Conservation (phyloP, 2,113 vertebrate species). For the Rhombomys opimus region DNA sequence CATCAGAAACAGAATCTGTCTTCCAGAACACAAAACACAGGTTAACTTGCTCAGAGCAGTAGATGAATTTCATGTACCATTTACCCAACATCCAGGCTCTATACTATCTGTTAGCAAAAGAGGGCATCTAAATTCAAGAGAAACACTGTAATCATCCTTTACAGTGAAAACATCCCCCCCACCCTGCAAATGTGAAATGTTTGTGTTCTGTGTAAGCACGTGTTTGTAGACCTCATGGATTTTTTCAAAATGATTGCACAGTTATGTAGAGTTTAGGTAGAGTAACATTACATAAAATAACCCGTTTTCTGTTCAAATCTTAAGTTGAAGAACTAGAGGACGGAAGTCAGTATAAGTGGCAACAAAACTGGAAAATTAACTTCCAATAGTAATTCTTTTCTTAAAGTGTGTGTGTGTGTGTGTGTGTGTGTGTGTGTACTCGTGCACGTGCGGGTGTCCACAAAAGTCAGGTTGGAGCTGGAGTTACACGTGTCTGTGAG, state of each 20-base stretch:
- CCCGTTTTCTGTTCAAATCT: not conserved
- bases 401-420: not conserved
- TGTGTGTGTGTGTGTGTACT: not conserved
- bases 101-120: not conserved
- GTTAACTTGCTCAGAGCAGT: not conserved
- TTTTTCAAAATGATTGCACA: not conserved
- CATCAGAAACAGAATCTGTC: not conserved
- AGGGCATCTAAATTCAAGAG: constrained; percentile 30
- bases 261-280: not conserved
- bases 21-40: not conserved
- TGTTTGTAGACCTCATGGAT: constrained; percentile 10
- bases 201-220: not conserved
- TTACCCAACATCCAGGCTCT: not conserved
- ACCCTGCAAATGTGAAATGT: not conserved
- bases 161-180: not conserved
- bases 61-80: constrained; percentile 31
- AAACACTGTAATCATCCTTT: not conserved
- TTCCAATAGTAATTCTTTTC: not conserved
- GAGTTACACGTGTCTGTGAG: not conserved
- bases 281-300: not conserved
- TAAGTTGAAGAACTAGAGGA: not conserved
- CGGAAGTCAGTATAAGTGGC: not conserved
- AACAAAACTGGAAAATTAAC: constrained; percentile 61
- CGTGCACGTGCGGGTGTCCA: too few relatives aligned
- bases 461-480: not conserved